phyloP scores from a whole-genome alignment of 2,888 invertebrate species.

The Latrodectus hesperus region DNA sequence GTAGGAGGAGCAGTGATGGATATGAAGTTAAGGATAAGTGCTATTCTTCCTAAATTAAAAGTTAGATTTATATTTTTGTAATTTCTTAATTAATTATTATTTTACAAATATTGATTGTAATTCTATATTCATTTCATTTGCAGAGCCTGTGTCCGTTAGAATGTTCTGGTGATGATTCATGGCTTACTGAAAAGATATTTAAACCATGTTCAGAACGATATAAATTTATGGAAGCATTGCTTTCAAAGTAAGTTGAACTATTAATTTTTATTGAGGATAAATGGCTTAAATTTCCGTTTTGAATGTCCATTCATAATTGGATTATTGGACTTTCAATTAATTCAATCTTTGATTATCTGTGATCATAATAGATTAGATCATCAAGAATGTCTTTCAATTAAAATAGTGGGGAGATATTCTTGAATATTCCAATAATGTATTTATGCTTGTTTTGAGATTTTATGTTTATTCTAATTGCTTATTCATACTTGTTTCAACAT shows the following conservation, averaged over 20 bases:
- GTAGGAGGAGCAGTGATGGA: background rate
- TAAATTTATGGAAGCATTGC: conserved; percentile 30
- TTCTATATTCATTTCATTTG: background rate
- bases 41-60: conserved; percentile 24
- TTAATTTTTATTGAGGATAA: no score
- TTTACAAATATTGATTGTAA: background rate
- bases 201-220: conserved; percentile 27
- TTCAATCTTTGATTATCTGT: no score
- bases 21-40: background rate
- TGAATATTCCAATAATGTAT: no score
- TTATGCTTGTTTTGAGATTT: no score
- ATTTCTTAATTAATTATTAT: background rate
- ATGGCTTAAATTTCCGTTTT: no score
- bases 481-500: no score
- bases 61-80: background rate
- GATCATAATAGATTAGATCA: no score
- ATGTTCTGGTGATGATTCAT: conserved; percentile 12
- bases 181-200: conserved; percentile 23
- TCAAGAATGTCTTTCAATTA: no score
- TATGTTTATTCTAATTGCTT: no score
- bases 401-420: no score
- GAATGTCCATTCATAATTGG: no score
- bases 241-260: conserved; percentile 17
- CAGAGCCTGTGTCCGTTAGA: conserved; percentile 20
- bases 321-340: no score